Percentiles rank a stretch among this genome's conserved stretches.
Conservation (phyloP, 2,888 invertebrate species). For the Halictus ligatus region DNA sequence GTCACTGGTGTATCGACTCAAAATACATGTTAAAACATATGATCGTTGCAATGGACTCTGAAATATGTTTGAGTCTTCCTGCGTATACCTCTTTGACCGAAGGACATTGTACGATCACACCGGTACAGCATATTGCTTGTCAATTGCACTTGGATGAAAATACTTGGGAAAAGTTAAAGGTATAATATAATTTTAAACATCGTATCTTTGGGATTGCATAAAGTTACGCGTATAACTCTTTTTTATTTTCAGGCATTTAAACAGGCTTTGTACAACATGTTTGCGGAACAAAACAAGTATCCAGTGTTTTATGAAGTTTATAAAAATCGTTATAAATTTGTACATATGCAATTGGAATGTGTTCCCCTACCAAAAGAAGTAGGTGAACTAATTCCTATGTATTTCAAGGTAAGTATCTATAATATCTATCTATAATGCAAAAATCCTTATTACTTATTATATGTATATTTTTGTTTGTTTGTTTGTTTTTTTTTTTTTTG, state of each 20-base stretch:
- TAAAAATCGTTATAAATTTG: constrained; percentile 89
- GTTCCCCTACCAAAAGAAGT: constrained; percentile 93
- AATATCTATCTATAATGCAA: constrained; percentile 13
- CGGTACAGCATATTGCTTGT: constrained; percentile 92
- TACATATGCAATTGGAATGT: constrained; percentile 96
- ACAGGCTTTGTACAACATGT: constrained; percentile 92
- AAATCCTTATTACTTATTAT: constrained; percentile 4
- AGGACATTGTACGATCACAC: constrained; percentile 94
- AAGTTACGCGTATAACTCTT: neutral
- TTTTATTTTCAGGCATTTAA: constrained; percentile 89
- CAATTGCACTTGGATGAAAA: constrained; percentile 96
- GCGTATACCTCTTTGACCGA: constrained; percentile 91
- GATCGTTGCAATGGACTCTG: constrained; percentile 92
- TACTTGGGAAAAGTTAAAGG: constrained; percentile 95
- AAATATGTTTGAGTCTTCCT: constrained; percentile 94
- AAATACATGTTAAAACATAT: constrained; percentile 93
- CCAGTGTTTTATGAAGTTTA: constrained; percentile 96
- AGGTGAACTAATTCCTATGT: constrained; percentile 96
- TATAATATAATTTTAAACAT: constrained; percentile 77
- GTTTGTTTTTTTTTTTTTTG: constrained; percentile 44
- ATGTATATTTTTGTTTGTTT: constrained; percentile 26
- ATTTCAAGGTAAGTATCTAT: constrained; percentile 90
- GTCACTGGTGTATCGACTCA: constrained; percentile 93
- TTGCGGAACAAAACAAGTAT: constrained; percentile 89
- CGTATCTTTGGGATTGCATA: neutral